A percentile compares a stretch with the other conserved stretches of the same genome.
Conservation (phyloP, 2,113 vertebrate species). For the Marcusenius ussheri region DNA sequence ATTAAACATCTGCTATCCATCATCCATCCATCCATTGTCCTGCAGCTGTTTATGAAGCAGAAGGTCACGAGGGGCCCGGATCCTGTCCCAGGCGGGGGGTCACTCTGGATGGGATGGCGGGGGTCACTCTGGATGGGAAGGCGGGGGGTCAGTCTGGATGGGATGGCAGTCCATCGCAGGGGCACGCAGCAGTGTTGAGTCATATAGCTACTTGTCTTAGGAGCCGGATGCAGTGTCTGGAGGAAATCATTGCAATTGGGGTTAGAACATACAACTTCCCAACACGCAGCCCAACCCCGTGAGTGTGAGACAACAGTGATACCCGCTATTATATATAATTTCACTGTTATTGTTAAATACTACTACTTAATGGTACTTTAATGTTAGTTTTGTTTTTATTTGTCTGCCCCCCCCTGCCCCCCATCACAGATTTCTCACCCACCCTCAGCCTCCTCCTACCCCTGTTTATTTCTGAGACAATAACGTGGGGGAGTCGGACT, state of each 20-base stretch:
- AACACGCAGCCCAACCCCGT: not conserved
- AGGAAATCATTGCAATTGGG: not conserved
- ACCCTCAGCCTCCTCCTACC: not conserved
- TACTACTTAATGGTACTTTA: not conserved
- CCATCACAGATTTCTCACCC: not conserved
- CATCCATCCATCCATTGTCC: not conserved
- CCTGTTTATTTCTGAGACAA: slow-evolving; percentile 19
- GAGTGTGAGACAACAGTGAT: not conserved
- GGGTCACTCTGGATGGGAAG: not conserved
- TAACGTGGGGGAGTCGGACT: slow-evolving; percentile 17
- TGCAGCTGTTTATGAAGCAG: not conserved
- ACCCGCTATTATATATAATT: not conserved
- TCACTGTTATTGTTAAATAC: not conserved
- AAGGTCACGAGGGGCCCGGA: not conserved
- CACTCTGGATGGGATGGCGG: not conserved
- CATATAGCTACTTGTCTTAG: not conserved
- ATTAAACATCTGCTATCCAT: not conserved
- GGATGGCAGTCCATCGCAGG: not conserved
- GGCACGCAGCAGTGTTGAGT: not conserved
- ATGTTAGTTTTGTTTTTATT: not conserved
- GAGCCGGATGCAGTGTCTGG: not conserved
- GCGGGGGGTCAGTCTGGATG: not conserved
- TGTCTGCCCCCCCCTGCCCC: not conserved
- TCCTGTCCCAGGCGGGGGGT: not conserved
- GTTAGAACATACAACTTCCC: not conserved